These are phyloP conservation scores for Bradypodion pumilum DNA, from an alignment of 2,797 vertebrate species.

Conservation along the genomic window DNA sequence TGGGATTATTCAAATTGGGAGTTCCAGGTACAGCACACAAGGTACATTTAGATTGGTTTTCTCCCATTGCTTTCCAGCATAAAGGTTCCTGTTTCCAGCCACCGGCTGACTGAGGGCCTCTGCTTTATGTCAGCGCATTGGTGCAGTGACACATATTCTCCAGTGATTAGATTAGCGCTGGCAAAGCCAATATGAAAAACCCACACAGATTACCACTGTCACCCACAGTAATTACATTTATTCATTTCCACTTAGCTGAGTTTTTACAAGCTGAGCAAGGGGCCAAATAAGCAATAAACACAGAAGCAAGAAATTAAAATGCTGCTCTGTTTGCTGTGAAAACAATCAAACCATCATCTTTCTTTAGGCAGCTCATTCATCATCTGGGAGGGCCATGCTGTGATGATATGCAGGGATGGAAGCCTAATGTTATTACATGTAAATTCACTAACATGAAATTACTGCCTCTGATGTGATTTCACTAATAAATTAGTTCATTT, in stretches of 20 bases:
- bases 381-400: slow-evolving; percentile 79
- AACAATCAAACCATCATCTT: slow-evolving; percentile 90
- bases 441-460: slow-evolving; percentile 89
- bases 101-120: slow-evolving; percentile 69
- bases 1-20: not conserved
- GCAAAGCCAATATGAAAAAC: slow-evolving; percentile 86
- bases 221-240: slow-evolving; percentile 87
- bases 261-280: slow-evolving; percentile 86
- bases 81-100: slow-evolving; percentile 40
- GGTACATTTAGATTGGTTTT: not conserved
- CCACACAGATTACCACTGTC: slow-evolving; percentile 86
- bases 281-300: slow-evolving; percentile 89
- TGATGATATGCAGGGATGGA: slow-evolving; percentile 76
- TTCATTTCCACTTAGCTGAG: slow-evolving; percentile 88
- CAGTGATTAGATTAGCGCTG: slow-evolving; percentile 83
- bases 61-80: not conserved
- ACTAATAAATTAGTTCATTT: slow-evolving; percentile 90
- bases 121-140: slow-evolving; percentile 81
- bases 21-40: not conserved
- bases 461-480: slow-evolving; percentile 86
- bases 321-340: slow-evolving; percentile 87
- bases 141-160: slow-evolving; percentile 83
- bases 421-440: slow-evolving; percentile 86
- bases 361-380: slow-evolving; percentile 86
- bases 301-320: slow-evolving; percentile 90